phyloP scores from a whole-genome alignment of 2,888 invertebrate species.

The Nephrotoma appendiculata region DNA sequence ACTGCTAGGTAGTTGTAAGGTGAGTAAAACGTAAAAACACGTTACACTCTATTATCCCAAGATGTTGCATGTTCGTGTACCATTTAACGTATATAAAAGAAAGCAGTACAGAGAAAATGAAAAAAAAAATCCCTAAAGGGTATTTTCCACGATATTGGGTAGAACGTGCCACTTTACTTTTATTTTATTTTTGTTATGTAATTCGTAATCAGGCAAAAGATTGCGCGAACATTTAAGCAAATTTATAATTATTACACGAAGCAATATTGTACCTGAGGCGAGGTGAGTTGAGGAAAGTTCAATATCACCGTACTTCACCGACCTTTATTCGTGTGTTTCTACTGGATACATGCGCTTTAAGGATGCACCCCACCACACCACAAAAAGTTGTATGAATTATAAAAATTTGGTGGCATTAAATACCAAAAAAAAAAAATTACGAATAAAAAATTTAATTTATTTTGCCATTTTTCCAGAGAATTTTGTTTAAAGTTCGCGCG shows the following conservation, averaged over 20 bases:
- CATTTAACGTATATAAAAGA: neutral
- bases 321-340: neutral
- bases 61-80: neutral
- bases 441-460: neutral
- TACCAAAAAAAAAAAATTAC: neutral
- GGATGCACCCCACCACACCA: neutral
- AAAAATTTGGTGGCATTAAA: neutral
- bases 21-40: neutral
- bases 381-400: too few relatives aligned
- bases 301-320: neutral
- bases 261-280: neutral
- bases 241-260: neutral
- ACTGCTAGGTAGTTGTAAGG: too few relatives aligned
- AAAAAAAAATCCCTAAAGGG: neutral
- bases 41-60: neutral
- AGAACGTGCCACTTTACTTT: neutral
- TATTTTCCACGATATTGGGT: neutral
- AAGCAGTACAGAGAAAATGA: neutral
- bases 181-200: neutral
- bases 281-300: too few relatives aligned
- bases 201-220: neutral
- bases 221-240: neutral
- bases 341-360: neutral
- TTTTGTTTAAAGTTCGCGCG: neutral
- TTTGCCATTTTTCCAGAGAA: neutral